A percentile compares a stretch with the other conserved stretches of the same genome.
phyloP scores from a whole-genome alignment of 2,797 vertebrate species.

The Chrysocyon brachyurus region DNA sequence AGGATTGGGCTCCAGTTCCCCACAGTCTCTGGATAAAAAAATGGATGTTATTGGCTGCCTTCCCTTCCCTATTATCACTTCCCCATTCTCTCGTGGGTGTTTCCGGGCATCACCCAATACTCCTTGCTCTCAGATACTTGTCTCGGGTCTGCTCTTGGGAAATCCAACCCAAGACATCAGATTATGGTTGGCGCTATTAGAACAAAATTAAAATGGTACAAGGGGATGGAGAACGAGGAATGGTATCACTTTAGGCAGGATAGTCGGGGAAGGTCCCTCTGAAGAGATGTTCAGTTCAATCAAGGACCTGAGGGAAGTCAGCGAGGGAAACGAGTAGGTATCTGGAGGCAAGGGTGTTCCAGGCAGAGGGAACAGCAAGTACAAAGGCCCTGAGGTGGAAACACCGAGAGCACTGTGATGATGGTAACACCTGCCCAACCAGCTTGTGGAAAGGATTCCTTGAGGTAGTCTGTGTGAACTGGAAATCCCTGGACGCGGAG shows the following conservation, averaged over 20 bases:
- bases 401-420: not conserved
- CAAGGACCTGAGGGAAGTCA: not conserved
- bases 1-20: no score
- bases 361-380: not conserved
- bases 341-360: not conserved
- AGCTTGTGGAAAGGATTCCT: not conserved
- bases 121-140: not conserved
- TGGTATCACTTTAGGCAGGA: not conserved
- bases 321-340: not conserved
- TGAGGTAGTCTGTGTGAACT: not conserved
- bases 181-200: not conserved
- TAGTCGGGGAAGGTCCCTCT: not conserved
- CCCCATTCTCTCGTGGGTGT: not conserved
- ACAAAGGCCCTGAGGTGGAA: not conserved
- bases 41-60: not conserved
- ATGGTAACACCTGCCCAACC: not conserved
- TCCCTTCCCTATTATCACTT: not conserved
- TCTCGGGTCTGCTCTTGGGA: not conserved
- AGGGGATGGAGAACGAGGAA: not conserved
- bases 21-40: not conserved
- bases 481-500: not conserved
- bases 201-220: not conserved
- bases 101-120: not conserved
- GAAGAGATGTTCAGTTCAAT: not conserved
- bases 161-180: not conserved